Evolutionary conservation across 2,797 vertebrate genomes (phyloP).

Genomic region (Phoebastria nigripes): DNA sequence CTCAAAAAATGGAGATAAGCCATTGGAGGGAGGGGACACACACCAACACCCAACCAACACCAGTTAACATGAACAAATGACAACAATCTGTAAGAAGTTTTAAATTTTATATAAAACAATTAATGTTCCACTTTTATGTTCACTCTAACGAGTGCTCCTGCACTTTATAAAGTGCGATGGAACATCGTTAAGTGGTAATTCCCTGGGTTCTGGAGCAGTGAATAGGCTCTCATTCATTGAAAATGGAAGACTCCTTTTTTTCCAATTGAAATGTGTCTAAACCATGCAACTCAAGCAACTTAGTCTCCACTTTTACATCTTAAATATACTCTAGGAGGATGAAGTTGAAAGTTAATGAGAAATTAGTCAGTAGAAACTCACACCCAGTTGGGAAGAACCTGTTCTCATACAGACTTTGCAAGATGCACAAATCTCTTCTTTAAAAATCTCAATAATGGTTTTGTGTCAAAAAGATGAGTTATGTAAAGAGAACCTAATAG

Average conservation of each 20-base stretch:
- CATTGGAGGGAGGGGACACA: not conserved
- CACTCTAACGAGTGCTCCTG: not conserved
- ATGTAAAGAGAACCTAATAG: not conserved
- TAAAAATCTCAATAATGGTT: not conserved
- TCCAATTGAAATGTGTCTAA: not conserved
- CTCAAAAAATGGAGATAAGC: not conserved
- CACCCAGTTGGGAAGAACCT: not conserved
- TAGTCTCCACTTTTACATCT: not conserved
- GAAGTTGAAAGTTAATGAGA: not conserved
- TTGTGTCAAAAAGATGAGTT: conserved; percentile 33
- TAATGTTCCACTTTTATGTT: not conserved
- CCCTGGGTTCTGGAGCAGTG: not conserved
- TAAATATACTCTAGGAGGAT: not conserved
- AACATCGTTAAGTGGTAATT: not conserved
- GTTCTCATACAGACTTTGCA: not conserved
- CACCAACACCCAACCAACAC: not conserved
- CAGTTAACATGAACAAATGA: not conserved
- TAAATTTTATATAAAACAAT: not conserved
- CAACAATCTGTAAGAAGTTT: not conserved
- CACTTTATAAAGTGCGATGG: not conserved
- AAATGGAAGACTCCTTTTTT: not conserved
- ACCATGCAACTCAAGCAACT: not conserved
- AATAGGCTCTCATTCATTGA: not conserved
- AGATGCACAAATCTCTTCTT: not conserved
- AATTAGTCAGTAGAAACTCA: not conserved